Evolutionary conservation across 1,140 invertebrate genomes (phyloP).

Genomic region (Hypsibius dujardini): DNA sequence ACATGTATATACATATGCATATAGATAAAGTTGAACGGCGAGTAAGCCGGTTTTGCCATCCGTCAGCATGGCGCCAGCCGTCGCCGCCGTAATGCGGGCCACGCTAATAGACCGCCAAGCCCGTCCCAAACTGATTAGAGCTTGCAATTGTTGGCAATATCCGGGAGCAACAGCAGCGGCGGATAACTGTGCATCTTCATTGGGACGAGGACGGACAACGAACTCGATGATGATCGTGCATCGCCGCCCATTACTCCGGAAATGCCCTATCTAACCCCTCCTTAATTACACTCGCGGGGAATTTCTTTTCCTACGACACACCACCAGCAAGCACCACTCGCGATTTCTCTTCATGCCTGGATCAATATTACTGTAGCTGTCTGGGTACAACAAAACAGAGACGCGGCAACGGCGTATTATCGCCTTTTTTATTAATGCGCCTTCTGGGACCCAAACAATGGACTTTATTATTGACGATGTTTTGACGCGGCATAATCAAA

Average conservation of each 20-base stretch:
- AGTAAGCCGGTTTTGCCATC: too few species aligned
- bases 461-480: neutral
- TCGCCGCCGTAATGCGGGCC: too few species aligned
- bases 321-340: neutral
- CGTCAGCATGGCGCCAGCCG: too few species aligned
- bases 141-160: conserved; percentile 2
- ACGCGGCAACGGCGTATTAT: neutral
- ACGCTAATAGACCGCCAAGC: too few species aligned
- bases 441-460: neutral
- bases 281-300: neutral
- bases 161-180: neutral
- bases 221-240: neutral
- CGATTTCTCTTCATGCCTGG: neutral
- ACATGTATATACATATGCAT: too few species aligned
- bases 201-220: too few species aligned
- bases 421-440: neutral
- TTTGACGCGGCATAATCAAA: neutral
- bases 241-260: neutral
- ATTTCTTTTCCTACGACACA: too few species aligned
- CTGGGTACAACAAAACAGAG: neutral
- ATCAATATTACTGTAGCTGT: neutral
- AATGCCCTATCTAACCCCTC: neutral
- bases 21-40: too few species aligned
- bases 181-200: too few species aligned
- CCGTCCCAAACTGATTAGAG: neutral